Conservation (phyloP, 2,797 vertebrate species). For the Chanos chanos region DNA sequence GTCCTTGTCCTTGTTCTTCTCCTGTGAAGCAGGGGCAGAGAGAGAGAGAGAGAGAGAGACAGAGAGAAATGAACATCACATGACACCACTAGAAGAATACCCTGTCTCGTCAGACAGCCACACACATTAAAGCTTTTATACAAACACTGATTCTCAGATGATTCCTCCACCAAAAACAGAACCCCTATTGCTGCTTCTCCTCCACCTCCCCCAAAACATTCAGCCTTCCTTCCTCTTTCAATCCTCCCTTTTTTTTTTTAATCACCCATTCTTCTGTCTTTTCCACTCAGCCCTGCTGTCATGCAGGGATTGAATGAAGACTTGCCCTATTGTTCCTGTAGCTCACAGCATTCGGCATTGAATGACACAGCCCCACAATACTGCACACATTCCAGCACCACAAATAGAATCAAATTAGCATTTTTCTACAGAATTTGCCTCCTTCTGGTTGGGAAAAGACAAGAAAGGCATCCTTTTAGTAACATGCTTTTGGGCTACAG, state of each 20-base stretch:
- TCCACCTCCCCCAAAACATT: not conserved
- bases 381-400: slow-evolving; percentile 34
- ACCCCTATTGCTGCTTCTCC: not conserved
- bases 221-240: not conserved
- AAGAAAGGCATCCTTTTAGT: not conserved
- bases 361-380: slow-evolving; percentile 36
- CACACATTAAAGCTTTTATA: slow-evolving; percentile 4
- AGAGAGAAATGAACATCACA: not conserved
- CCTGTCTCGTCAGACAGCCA: not conserved
- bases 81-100: not conserved
- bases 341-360: slow-evolving; percentile 13
- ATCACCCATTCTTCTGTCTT: slow-evolving; percentile 11
- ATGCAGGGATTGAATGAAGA: slow-evolving; percentile 25
- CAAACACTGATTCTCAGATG: not conserved
- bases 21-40: slow-evolving; percentile 50
- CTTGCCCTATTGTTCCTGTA: slow-evolving; percentile 15
- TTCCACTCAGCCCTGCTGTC: slow-evolving; percentile 12
- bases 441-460: not conserved
- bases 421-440: slow-evolving; percentile 53
- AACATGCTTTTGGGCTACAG: too few relatives aligned
- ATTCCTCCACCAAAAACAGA: not conserved
- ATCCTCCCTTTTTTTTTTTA: slow-evolving; percentile 8
- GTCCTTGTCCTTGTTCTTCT: slow-evolving; percentile 92
- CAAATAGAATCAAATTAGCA: slow-evolving; percentile 67
- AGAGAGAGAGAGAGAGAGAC: not conserved